These are phyloP conservation scores for Sipunculus nudus DNA, from an alignment of 2,888 invertebrate genomes.

Conservation along the genomic window DNA sequence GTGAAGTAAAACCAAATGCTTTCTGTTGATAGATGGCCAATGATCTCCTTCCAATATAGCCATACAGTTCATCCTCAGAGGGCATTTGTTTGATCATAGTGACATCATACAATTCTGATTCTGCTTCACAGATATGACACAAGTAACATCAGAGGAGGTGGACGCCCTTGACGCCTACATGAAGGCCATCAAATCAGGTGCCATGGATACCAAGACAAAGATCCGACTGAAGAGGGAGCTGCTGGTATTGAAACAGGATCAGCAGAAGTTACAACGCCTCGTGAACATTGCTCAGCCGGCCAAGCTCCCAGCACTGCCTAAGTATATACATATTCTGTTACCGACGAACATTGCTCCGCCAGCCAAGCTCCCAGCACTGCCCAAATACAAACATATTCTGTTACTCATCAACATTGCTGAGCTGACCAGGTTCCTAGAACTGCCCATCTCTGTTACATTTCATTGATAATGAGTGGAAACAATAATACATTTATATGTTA, in stretches of 20 bases:
- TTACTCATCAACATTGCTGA: not conserved
- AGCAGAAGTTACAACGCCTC: constrained; percentile 75
- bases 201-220: constrained; percentile 66
- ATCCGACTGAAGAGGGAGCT: constrained; percentile 70
- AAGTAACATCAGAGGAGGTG: constrained; percentile 70
- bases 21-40: too few species aligned
- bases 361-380: constrained; percentile 58
- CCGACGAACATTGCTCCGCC: constrained; percentile 74
- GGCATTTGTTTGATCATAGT: too few species aligned
- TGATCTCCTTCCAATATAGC: too few species aligned
- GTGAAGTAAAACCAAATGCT: too few species aligned
- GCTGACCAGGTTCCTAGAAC: not conserved
- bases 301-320: constrained; percentile 55
- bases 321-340: constrained; percentile 16
- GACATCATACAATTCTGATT: too few species aligned
- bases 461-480: too few species aligned
- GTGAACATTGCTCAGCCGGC: constrained; percentile 74
- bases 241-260: constrained; percentile 76
- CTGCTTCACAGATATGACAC: too few species aligned
- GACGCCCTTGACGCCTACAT: constrained; percentile 89
- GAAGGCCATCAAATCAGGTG: constrained; percentile 68
- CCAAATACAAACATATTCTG: constrained; percentile 24
- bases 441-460: too few species aligned
- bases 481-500: too few species aligned
- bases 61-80: too few species aligned